A percentile compares a stretch with the other conserved stretches of the same genome.
Conservation (phyloP, 2,888 invertebrate genomes). For the Athripsodes cinereus region DNA sequence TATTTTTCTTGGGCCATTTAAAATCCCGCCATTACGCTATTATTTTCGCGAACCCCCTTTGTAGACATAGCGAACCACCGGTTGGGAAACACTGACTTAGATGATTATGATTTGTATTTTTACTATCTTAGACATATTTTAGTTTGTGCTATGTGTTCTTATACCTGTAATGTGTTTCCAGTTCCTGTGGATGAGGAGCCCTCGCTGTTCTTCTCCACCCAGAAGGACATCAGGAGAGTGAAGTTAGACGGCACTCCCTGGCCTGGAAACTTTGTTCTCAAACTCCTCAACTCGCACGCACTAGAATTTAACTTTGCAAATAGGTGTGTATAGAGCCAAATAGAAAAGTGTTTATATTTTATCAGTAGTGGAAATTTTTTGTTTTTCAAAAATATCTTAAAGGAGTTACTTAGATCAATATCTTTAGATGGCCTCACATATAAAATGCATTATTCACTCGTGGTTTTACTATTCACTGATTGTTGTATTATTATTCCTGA, state of each 20-base stretch:
- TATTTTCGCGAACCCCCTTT: too few species aligned
- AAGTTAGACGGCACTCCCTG: conserved; percentile 48
- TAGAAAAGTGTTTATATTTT: conserved; percentile 1
- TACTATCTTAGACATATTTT: too few species aligned
- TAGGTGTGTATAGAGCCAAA: conserved; percentile 31
- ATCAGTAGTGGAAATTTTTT: neutral
- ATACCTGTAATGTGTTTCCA: conserved; percentile 35
- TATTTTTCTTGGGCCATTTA: too few species aligned
- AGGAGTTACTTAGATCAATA: neutral
- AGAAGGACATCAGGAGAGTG: conserved; percentile 57
- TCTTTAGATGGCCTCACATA: too few species aligned
- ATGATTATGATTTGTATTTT: too few species aligned
- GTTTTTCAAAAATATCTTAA: neutral
- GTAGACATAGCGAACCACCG: too few species aligned
- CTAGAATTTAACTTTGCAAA: conserved; percentile 41
- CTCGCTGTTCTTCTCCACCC: conserved; percentile 64
- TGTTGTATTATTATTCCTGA: too few species aligned
- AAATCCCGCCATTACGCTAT: too few species aligned
- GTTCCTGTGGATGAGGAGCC: conserved; percentile 59
- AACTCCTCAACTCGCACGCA: conserved; percentile 42
- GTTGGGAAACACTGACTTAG: too few species aligned
- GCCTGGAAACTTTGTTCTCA: conserved; percentile 38
- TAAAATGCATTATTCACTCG: too few species aligned
- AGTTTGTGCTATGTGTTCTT: too few species aligned
- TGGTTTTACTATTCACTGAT: too few species aligned